A percentile compares a stretch with the other conserved stretches of the same genome.
Conservation (phyloP, 2,113 vertebrate species). For the Chitala chitala region DNA sequence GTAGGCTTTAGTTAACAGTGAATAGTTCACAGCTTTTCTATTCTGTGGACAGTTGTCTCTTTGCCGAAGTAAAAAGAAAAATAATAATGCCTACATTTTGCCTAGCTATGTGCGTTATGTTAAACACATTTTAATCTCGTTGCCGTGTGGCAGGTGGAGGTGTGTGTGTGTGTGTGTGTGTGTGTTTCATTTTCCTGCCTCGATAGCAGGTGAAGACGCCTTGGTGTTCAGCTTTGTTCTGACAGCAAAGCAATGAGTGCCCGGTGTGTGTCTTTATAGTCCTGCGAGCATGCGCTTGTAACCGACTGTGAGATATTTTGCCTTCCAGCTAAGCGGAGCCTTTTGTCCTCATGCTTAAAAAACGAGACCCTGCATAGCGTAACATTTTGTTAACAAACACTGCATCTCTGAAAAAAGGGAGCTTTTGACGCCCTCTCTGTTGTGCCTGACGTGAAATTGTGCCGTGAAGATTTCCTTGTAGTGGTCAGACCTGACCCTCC, state of each 20-base stretch:
- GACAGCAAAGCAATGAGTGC: conserved; percentile 22
- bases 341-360: conserved; percentile 43
- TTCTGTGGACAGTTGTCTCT: no score
- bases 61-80: no score
- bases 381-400: conserved; percentile 26
- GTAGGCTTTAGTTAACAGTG: no score
- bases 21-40: no score
- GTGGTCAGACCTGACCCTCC: background rate
- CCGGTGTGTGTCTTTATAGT: conserved; percentile 40
- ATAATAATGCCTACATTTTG: no score
- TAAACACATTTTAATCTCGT: no score
- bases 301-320: conserved; percentile 44
- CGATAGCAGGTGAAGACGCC: conserved; percentile 6
- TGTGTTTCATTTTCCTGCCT: no score
- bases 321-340: conserved; percentile 42
- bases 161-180: no score
- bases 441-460: conserved; percentile 33
- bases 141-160: no score
- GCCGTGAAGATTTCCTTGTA: background rate
- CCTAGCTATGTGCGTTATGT: no score
- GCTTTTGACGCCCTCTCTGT: conserved; percentile 25
- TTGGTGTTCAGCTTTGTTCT: conserved; percentile 32
- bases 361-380: conserved; percentile 25
- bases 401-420: conserved; percentile 36
- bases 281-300: conserved; percentile 31